Evolutionary conservation across 1,140 invertebrate genomes (phyloP), one percentile per base, ranked within the genome.

Genomic region (Chironomus striatipennis): DNA sequence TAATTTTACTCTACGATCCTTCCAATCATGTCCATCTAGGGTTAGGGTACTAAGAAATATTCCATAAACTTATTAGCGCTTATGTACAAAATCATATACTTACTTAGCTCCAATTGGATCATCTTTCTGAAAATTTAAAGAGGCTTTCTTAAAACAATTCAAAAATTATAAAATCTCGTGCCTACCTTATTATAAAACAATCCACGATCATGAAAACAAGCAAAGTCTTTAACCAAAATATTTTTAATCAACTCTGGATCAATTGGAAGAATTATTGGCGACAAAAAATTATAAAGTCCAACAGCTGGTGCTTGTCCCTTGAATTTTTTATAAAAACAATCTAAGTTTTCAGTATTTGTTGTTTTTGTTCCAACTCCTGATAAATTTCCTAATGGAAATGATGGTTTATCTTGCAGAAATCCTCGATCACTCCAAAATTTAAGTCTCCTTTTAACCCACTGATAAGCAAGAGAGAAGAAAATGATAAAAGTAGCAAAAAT

Each of bases 151-250:
- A n/a, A n/a, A n/a, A n/a, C n/a, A n/a, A n/a, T 34, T 1, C 1
- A 34, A 34, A 34, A 5, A 34, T 5, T 34, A 2, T 34, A n/a
- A n/a, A n/a, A n/a, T n/a, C n/a, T 34, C 2, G 24, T 2, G 2
- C 24, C n/a, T 34, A 84, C 79, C 1, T 79, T 74, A 77, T 87
- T 83, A 74, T 80, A 76, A n/a, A 81, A 79, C 79, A 85, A 85
- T 10, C 79, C 77, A 73, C 84, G 79, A 76, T 86, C 79, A 1
- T 78, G 74, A 76, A 89, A 89, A 76, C 83, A 77, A 3, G 82
- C 70, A 75, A 88, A 89, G 78, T 89, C 86, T 73, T 85, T 85
- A 0, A 85, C 80, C 2, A 88, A 76, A 47, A 90, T 84, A 15
- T 78, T 75, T 75, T 86, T 86, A 0, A 86, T 81, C 2, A 89